Base-by-base conservation (phyloP, 1,140 invertebrate species). In the Planococcus citri region DNA sequence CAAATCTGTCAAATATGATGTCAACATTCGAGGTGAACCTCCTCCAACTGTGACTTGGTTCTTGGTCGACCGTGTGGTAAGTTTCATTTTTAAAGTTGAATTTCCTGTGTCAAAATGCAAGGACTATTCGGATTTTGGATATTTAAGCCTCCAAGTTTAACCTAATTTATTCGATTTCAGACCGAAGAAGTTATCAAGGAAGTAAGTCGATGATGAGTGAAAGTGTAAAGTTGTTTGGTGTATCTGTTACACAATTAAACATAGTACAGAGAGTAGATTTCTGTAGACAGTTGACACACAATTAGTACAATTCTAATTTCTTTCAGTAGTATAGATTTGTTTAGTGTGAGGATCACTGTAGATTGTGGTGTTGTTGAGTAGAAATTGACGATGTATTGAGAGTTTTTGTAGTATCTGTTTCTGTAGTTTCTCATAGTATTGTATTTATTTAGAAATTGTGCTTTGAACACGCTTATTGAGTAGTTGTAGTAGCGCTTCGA, bases 11-110 rank as follows among this genome's bases (percentile, higher is more conserved):
- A 91, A 93, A 78, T 91, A 95, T 76, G 91, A 96, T 77, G 85
- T 98, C 8, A 95, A 98, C 76, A 89, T 97, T 64, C 88, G 87
- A 72, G 97, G 95, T 74, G 94, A 97, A 83, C 95, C 96, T 0
- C 87, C 92, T 73, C 96, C 97, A 72, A 91, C 86, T 72, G 88
- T 94, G 71, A 91, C 86, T 9, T 99, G 96, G 96, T 87, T 87
- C 75, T 85, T 83, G 21, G 80, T 81, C 71, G 84, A 83, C 17
- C 79, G 82, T 72, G 83, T 83, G 75, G 81, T 79, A 72, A 69
- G 67, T 27, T 24, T 29, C 14, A 33, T 33, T 2, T n/a, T 37
- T 69, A n/a, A n/a, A n/a, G 21, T 24, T 10, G 64, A 25, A 21
- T 27, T 68, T 27, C 17, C 8, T 22, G 22, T 21, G 21, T 61